These are phyloP conservation scores for Zaprionus ornatus DNA, from an alignment of 1,140 invertebrate genomes.

Conservation along the genomic window DNA sequence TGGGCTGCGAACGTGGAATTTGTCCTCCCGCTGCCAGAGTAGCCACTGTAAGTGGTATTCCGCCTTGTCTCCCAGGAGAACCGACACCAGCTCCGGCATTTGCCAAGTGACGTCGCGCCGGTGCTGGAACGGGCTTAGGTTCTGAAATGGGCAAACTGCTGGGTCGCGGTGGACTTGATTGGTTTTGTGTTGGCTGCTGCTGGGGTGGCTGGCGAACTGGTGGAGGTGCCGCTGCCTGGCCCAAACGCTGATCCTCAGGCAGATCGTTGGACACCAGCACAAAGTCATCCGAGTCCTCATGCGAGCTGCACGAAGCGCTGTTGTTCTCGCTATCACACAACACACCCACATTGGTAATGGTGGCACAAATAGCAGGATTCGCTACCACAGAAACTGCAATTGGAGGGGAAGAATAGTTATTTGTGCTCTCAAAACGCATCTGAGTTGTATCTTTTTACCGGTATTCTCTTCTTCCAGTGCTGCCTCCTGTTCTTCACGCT, in stretches of 20 bases:
- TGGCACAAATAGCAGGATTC: constrained; percentile 81
- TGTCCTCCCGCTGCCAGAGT: constrained; percentile 59
- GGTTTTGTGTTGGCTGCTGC: constrained; percentile 58
- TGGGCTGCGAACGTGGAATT: constrained; percentile 92
- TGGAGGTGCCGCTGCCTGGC: constrained; percentile 32
- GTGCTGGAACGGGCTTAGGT: constrained; percentile 92
- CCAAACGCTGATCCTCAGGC: constrained; percentile 84
- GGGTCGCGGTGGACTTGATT: constrained; percentile 88
- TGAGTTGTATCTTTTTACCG: constrained; percentile 25
- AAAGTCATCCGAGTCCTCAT: constrained; percentile 92
- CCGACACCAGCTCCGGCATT: constrained; percentile 26
- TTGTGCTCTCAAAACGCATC: neutral
- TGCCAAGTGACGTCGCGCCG: constrained; percentile 84
- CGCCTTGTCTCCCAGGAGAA: constrained; percentile 50
- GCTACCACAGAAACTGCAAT: constrained; percentile 75
- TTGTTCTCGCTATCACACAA: constrained; percentile 84
- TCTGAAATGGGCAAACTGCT: constrained; percentile 89
- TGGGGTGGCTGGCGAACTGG: constrained; percentile 43
- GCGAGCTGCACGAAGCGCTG: constrained; percentile 86
- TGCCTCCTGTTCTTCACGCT: constrained; percentile 67
- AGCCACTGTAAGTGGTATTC: constrained; percentile 59
- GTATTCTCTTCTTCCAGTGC: constrained; percentile 71
- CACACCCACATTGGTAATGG: constrained; percentile 81
- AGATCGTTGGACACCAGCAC: constrained; percentile 92
- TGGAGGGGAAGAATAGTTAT: neutral